Conservation (phyloP, 2,888 invertebrate species). For the Craniophora ligustri region DNA sequence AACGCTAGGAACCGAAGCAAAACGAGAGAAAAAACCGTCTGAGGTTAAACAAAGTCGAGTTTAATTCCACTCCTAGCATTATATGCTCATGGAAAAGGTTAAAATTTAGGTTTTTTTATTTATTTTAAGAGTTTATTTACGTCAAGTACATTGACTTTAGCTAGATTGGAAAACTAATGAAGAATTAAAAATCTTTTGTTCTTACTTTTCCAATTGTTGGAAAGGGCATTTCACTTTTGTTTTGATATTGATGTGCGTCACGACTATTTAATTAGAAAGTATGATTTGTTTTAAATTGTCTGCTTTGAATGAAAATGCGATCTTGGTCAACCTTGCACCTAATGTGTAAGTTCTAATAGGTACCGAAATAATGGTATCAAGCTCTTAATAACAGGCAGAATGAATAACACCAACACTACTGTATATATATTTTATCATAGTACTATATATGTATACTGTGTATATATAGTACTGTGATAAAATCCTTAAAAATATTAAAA, state of each 20-base stretch:
- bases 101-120: constrained; percentile 13
- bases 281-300: background rate
- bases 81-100: constrained; percentile 13
- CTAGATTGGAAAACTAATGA: constrained; percentile 22
- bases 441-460: too few relatives aligned
- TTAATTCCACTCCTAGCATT: constrained; percentile 16
- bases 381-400: too few relatives aligned
- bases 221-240: background rate
- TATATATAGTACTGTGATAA: too few relatives aligned
- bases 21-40: constrained; percentile 9
- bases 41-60: constrained; percentile 10
- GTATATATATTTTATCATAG: too few relatives aligned
- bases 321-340: too few relatives aligned
- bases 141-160: constrained; percentile 14
- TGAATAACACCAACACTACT: too few relatives aligned
- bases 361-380: too few relatives aligned
- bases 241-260: background rate
- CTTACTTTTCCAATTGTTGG: background rate
- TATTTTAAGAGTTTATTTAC: constrained; percentile 15
- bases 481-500: too few relatives aligned
- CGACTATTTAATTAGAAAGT: background rate
- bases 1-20: constrained; percentile 24
- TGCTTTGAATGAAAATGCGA: too few relatives aligned
- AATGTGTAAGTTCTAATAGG: too few relatives aligned
- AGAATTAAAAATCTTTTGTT: background rate